phyloP scores from a whole-genome alignment of 2,113 vertebrate genomes.

The Cacatua alba region DNA sequence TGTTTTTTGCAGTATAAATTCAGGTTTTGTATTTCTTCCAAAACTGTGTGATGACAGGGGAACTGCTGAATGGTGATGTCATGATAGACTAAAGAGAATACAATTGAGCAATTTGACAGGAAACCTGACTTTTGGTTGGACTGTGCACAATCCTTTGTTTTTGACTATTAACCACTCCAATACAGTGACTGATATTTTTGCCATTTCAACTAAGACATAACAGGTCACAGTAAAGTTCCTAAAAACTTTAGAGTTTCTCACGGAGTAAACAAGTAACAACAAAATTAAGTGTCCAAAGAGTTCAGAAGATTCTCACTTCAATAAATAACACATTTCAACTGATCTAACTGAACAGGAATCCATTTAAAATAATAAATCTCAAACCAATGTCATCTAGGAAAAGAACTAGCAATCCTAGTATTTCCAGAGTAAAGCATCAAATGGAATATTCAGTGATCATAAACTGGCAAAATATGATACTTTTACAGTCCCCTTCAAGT shows the following conservation, averaged over 20 bases:
- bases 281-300: not conserved
- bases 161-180: not conserved
- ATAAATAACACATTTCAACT: not conserved
- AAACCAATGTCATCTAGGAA: not conserved
- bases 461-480: not conserved
- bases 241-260: not conserved
- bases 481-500: not conserved
- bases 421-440: not conserved
- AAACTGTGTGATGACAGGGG: constrained; percentile 28
- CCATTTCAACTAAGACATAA: not conserved
- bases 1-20: constrained; percentile 8
- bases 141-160: constrained; percentile 3
- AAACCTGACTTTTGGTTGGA: constrained; percentile 46
- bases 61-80: constrained; percentile 40
- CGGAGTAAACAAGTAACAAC: not conserved
- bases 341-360: not conserved
- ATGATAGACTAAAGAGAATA: constrained; percentile 44
- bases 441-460: not conserved
- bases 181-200: not conserved
- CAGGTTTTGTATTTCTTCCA: constrained; percentile 2
- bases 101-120: constrained; percentile 64
- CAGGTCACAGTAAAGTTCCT: not conserved
- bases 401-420: not conserved
- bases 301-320: not conserved
- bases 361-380: not conserved